phyloP scores from a whole-genome alignment of 2,888 invertebrate genomes.

The Balanococcus diminutus region DNA sequence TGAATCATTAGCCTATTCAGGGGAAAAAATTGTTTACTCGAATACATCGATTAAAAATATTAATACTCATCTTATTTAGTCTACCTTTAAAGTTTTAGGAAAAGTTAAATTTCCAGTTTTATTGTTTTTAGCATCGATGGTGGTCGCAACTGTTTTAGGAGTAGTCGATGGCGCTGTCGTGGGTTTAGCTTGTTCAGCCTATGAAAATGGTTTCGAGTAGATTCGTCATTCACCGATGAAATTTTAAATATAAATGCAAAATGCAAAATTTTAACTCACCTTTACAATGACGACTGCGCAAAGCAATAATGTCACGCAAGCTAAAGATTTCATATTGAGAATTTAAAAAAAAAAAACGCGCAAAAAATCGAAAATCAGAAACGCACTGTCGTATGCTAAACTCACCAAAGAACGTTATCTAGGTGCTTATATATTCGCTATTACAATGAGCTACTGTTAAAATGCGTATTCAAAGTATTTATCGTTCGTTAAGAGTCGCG shows the following conservation, averaged over 20 bases:
- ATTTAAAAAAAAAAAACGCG: not conserved
- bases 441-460: constrained; percentile 33
- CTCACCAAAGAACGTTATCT: not conserved
- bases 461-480: constrained; percentile 36
- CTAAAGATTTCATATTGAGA: constrained; percentile 44
- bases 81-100: constrained; percentile 51
- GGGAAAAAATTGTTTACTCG: not conserved
- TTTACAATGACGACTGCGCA: not conserved
- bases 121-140: constrained; percentile 48
- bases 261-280: constrained; percentile 6
- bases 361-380: not conserved
- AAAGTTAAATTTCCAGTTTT: constrained; percentile 50
- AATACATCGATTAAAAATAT: not conserved
- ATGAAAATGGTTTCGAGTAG: not conserved
- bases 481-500: constrained; percentile 36
- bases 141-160: constrained; percentile 19
- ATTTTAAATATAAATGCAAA: not conserved
- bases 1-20: constrained; percentile 51
- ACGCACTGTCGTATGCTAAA: constrained; percentile 6
- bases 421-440: constrained; percentile 35
- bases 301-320: not conserved
- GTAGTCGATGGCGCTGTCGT: not conserved
- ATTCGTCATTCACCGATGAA: not conserved
- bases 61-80: not conserved
- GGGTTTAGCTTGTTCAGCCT: constrained; percentile 30